Evolutionary conservation across 2,113 vertebrate species (phyloP).

Genomic region (Brachirus orientalis): DNA sequence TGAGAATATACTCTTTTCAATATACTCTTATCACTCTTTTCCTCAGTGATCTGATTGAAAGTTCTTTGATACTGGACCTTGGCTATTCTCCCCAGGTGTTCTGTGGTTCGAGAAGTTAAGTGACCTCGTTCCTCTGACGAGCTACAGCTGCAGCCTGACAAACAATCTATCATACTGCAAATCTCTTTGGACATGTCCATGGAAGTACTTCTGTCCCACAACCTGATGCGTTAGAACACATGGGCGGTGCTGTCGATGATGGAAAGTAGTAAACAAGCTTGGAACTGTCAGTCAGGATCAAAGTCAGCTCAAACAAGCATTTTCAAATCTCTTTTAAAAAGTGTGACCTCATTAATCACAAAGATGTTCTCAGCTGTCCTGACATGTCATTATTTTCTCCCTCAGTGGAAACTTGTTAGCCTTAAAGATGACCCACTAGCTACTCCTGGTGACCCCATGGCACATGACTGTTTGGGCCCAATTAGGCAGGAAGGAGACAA

Average conservation of each 20-base stretch:
- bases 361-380: slow-evolving; percentile 36
- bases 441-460: slow-evolving; percentile 47
- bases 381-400: slow-evolving; percentile 42
- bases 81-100: slow-evolving; percentile 16
- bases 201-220: slow-evolving; percentile 16
- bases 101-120: slow-evolving; percentile 34
- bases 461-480: slow-evolving; percentile 45
- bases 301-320: slow-evolving; percentile 46
- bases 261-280: slow-evolving; percentile 39
- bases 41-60: slow-evolving; percentile 16
- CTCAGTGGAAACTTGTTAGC: slow-evolving; percentile 38
- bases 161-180: slow-evolving; percentile 8
- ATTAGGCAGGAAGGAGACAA: slow-evolving; percentile 47
- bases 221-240: slow-evolving; percentile 29
- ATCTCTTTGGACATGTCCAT: slow-evolving; percentile 26
- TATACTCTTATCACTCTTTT: not conserved
- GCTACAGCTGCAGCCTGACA: slow-evolving; percentile 40
- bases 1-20: no score
- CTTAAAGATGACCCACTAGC: slow-evolving; percentile 34
- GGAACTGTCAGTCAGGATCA: slow-evolving; percentile 52
- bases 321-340: slow-evolving; percentile 50
- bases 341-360: slow-evolving; percentile 35
- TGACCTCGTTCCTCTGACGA: slow-evolving; percentile 9
- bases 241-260: slow-evolving; percentile 4
- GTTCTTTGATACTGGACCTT: slow-evolving; percentile 20